These are phyloP conservation scores for Drosophila sordidula DNA, from an alignment of 2,888 invertebrate species.

Conservation along the genomic window DNA sequence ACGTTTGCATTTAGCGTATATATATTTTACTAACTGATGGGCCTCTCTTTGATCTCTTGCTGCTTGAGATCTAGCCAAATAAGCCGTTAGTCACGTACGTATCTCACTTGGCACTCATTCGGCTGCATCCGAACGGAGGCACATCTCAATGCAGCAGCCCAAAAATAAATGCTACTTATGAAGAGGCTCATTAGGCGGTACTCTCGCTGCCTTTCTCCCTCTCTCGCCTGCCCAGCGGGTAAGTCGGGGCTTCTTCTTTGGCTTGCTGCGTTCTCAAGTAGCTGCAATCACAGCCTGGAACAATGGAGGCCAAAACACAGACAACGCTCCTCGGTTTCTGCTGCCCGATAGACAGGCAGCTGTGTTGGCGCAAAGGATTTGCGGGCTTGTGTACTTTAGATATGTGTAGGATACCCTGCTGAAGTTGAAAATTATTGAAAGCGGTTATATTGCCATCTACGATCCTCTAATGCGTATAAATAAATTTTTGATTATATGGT, in stretches of 20 bases:
- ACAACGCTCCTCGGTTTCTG: slow-evolving; percentile 22
- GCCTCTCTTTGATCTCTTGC: slow-evolving; percentile 27
- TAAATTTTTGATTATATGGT: no score
- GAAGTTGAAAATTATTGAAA: not conserved
- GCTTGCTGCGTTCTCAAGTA: slow-evolving; percentile 63
- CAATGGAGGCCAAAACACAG: slow-evolving; percentile 45
- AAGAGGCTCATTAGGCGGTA: slow-evolving; percentile 55
- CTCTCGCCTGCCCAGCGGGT: slow-evolving; percentile 3
- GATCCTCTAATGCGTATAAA: no score
- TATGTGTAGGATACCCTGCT: not conserved
- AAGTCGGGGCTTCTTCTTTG: slow-evolving; percentile 25
- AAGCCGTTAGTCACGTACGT: slow-evolving; percentile 63
- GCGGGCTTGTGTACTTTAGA: slow-evolving; percentile 25
- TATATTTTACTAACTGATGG: slow-evolving; percentile 24
- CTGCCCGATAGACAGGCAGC: slow-evolving; percentile 43
- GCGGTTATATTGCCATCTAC: no score
- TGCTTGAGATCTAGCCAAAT: slow-evolving; percentile 51
- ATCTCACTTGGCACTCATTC: slow-evolving; percentile 41
- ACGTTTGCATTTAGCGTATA: not conserved
- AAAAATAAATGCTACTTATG: slow-evolving; percentile 74
- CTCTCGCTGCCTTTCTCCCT: slow-evolving; percentile 8
- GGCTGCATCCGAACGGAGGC: slow-evolving; percentile 28
- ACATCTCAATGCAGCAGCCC: slow-evolving; percentile 51
- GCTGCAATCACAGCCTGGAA: slow-evolving; percentile 66
- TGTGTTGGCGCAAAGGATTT: slow-evolving; percentile 75